Base-by-base conservation (phyloP, 2,113 vertebrate genomes). In the Tachysurus vachellii region DNA sequence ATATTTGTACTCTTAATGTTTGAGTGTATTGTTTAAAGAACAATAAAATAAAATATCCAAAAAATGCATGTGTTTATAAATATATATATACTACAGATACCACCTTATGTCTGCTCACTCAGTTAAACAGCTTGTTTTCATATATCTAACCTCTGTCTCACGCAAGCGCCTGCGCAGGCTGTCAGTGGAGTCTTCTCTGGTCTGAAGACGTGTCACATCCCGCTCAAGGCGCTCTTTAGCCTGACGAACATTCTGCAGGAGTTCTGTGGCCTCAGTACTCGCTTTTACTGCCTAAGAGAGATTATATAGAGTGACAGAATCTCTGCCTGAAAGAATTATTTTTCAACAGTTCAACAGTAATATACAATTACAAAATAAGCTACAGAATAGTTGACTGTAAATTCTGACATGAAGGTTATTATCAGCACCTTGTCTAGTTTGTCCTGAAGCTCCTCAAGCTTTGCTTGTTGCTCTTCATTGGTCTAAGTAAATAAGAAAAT, bases 371-470 rank as follows among this genome's bases (percentile, higher is more conserved):
- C 5, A 7, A 50, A 26, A 13, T 62, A 77, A 5, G 8, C n/a
- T 80, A 80, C 28, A 59, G 42, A 80, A 59, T 0, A 42, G 11
- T 10, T 8, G 66, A 36, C 23, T 36, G 36, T 36, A 36, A 36
- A 36, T 36, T 36, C 36, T 36, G 36, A 36, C 36, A 36, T 62
- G 5, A 77, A 56, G 4, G 2, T 76, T 17, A 83, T 10, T 11
- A 9, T 66, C 7, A 17, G 54, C 94, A 99, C 98, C 97, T 99
- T 99, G 90, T 95, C 90, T 85, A 99, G 96, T 90, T 99, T 99
- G 87, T 99, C 97, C 84, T 99, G 97, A 83, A 99, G 96, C 73
- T 99, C 98, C 87, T 98, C 97, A 80, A 98, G 97, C 94, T 96
- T 99, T 85, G 92, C 91, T 90, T 98, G 97, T 93, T 99, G 98